Evolutionary conservation across 2,797 vertebrate genomes (phyloP).

Genomic region (Lutjanus argentimaculatus): DNA sequence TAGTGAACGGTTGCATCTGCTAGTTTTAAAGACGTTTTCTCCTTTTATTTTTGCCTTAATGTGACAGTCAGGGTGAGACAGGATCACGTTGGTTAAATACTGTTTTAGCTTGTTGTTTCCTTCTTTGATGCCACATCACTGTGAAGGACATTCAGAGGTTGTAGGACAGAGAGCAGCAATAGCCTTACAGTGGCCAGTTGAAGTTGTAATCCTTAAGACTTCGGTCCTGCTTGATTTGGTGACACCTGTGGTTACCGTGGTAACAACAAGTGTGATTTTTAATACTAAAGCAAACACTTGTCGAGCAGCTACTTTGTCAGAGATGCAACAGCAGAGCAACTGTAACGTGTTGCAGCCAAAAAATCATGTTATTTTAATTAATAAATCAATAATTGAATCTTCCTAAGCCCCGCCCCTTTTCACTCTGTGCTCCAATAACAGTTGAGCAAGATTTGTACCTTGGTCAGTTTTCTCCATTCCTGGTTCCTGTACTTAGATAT

Average conservation of each 20-base stretch:
- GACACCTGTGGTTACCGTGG: background rate
- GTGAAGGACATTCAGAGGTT: slow-evolving; percentile 18
- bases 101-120: background rate
- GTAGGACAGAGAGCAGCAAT: slow-evolving; percentile 8
- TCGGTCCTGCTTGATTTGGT: background rate
- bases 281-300: background rate
- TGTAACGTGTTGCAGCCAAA: background rate
- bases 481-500: no score
- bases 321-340: background rate
- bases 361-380: background rate
- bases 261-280: background rate
- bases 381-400: no score
- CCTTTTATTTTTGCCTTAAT: slow-evolving; percentile 72
- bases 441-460: no score
- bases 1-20: slow-evolving; percentile 19
- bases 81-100: slow-evolving; percentile 3
- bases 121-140: slow-evolving; percentile 22
- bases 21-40: slow-evolving; percentile 40
- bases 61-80: slow-evolving; percentile 32
- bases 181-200: slow-evolving; percentile 3
- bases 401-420: no score
- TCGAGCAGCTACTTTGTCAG: background rate
- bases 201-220: slow-evolving; percentile 33
- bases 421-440: no score
- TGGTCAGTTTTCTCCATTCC: no score